Evolutionary conservation across 2,113 vertebrate genomes (phyloP), one percentile per base, ranked within the genome.

Genomic region (Puntigrus tetrazona): DNA sequence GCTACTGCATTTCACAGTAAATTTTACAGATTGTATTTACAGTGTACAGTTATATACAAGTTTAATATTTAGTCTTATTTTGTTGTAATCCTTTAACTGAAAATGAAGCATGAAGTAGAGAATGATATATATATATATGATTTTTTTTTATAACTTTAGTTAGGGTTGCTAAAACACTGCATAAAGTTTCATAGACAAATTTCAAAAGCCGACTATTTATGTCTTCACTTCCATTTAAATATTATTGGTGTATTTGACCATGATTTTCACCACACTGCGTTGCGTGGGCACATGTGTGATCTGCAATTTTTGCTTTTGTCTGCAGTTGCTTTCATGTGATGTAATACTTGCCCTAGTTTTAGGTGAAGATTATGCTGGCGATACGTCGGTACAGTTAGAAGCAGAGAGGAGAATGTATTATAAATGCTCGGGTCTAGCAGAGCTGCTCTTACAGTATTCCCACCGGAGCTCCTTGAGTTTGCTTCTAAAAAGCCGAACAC

Each of bases 301-400:
- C 59, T 72, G 16, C 69, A 78, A 7, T 84, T 84, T 84, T 61
- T 86, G 82, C 82, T 72, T 87, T 87, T 81, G 78, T 87, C 84
- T 86, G 84, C 86, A 86, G 36, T 86, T 78, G 73, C 82, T 72
- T 76, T 80, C 7, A 59, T 34, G 59, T 88, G 86, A 86, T 88
- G 85, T 80, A 89, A 87, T 84, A 83, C 57, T 79, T 83, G 88
- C 84, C 86, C 88, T 85, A 86, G 74, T 76, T 89, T 89, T 78
- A 75, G 78, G 47, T 67, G 73, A 38, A 84, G 76, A 65, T 67
- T 81, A 78, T 86, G 41, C 65, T 73, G 57, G 57, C 47, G 57
- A 61, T 86, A 78, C 82, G 69, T 70, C 67, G 59, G 86, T 76
- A 69, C 61, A 67, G 85, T 82, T 72, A 29, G 18, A 57, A 79